Percentiles rank a stretch among this genome's conserved stretches.
Evolutionary conservation across 2,113 vertebrate species (phyloP).

Genomic region (Nansenia antarctica): DNA sequence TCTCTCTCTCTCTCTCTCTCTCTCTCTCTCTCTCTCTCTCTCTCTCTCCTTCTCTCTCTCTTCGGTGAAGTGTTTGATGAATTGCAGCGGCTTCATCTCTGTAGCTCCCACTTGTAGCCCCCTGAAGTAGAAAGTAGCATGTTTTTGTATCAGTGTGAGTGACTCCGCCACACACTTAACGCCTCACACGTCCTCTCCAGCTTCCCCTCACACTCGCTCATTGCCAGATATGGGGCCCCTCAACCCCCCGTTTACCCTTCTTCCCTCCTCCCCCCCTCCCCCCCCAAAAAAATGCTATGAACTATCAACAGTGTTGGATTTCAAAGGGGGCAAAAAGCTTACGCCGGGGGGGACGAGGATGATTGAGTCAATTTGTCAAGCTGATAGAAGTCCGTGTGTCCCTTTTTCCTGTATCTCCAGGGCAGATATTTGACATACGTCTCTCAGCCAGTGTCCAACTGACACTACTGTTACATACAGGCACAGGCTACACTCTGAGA

Average conservation of each 20-base stretch:
- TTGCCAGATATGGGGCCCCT: not conserved
- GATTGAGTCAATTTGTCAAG: slow-evolving; percentile 66
- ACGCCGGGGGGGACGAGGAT: slow-evolving; percentile 33
- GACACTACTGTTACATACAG: not conserved
- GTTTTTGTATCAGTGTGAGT: slow-evolving; percentile 46
- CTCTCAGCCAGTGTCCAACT: not conserved
- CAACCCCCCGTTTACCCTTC: not conserved
- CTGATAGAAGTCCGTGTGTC: slow-evolving; percentile 48
- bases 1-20: not conserved
- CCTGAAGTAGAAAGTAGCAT: slow-evolving; percentile 27
- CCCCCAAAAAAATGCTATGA: slow-evolving; percentile 75
- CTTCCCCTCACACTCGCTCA: not conserved
- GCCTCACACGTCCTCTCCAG: not conserved
- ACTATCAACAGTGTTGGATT: slow-evolving; percentile 61
- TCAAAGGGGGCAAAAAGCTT: slow-evolving; percentile 53
- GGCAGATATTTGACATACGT: not conserved
- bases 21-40: not conserved
- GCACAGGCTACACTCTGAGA: too few relatives aligned
- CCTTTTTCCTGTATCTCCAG: not conserved
- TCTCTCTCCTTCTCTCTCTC: not conserved
- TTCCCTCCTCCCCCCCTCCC: slow-evolving; percentile 73
- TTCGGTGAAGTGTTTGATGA: slow-evolving; percentile 57
- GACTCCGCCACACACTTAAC: not conserved
- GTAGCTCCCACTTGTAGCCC: slow-evolving; percentile 40
- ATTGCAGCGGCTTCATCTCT: slow-evolving; percentile 39